Conservation (phyloP, 2,797 vertebrate genomes). For the Periophthalmus magnuspinnatus region DNA sequence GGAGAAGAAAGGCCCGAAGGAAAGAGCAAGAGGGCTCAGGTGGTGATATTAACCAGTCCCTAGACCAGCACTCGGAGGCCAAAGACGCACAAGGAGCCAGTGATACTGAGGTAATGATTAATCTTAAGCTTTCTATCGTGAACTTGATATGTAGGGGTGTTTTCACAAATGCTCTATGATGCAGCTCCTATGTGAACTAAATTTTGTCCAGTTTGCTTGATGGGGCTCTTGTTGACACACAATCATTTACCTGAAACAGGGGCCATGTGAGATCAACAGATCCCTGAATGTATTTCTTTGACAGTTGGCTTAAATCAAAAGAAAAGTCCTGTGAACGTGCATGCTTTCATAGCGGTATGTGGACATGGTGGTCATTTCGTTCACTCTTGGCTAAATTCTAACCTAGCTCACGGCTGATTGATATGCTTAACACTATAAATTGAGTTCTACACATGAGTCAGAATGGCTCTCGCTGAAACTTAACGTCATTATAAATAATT, state of each 20-base stretch:
- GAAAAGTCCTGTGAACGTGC: not conserved
- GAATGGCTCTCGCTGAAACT: too few species aligned
- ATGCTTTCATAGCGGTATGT: not conserved
- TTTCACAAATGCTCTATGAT: too few species aligned
- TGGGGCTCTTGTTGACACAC: not conserved
- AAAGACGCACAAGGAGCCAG: slow-evolving; percentile 77
- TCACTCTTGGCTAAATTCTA: too few species aligned
- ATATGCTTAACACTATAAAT: too few species aligned
- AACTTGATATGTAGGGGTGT: too few species aligned
- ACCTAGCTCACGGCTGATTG: too few species aligned
- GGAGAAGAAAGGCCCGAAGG: slow-evolving; percentile 89
- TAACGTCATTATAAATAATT: too few species aligned
- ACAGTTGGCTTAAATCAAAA: not conserved
- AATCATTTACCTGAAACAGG: too few species aligned
- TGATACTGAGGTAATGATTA: slow-evolving; percentile 81
- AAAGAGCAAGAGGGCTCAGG: slow-evolving; percentile 84
- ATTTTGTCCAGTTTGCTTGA: not conserved
- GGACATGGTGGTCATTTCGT: not conserved
- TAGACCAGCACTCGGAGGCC: slow-evolving; percentile 76
- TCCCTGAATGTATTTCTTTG: not conserved
- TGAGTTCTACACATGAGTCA: too few species aligned
- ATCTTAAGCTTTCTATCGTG: not conserved
- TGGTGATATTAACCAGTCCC: not conserved
- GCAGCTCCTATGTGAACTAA: not conserved
- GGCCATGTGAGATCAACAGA: not conserved